Evolutionary conservation across 2,888 invertebrate genomes (phyloP).

Genomic region (Ashinkailepas kermadecensis): DNA sequence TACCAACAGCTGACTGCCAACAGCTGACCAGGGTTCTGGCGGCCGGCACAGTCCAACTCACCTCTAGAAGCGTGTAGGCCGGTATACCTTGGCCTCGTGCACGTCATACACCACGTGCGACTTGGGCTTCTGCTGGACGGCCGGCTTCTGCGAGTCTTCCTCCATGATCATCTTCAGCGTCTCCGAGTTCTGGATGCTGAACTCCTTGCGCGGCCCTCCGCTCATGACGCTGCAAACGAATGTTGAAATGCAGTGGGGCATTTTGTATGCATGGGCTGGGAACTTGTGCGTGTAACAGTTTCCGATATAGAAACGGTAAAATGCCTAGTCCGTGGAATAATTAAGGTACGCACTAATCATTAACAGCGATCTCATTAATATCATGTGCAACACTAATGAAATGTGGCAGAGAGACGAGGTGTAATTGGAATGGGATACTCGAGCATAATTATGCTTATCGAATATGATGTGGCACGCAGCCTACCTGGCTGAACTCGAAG

Average conservation of each 20-base stretch:
- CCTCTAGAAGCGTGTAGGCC: neutral
- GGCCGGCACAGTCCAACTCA: neutral
- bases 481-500: too few species aligned
- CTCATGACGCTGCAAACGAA: neutral
- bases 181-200: conserved; percentile 21
- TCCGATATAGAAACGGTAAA: too few species aligned
- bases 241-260: neutral
- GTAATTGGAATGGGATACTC: too few species aligned
- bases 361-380: too few species aligned
- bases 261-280: neutral
- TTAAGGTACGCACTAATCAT: too few species aligned
- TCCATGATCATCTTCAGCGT: conserved; percentile 18
- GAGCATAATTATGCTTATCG: too few species aligned
- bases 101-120: conserved; percentile 15
- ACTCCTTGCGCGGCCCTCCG: neutral
- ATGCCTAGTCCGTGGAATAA: too few species aligned
- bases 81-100: conserved; percentile 22
- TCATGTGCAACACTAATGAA: too few species aligned
- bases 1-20: too few species aligned
- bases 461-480: too few species aligned
- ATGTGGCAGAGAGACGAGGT: too few species aligned
- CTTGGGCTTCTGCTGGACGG: conserved; percentile 18
- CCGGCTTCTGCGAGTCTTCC: conserved; percentile 6
- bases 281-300: too few species aligned
- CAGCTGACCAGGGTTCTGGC: neutral